Conservation (phyloP, 2,113 vertebrate genomes). For the Galemys pyrenaicus region DNA sequence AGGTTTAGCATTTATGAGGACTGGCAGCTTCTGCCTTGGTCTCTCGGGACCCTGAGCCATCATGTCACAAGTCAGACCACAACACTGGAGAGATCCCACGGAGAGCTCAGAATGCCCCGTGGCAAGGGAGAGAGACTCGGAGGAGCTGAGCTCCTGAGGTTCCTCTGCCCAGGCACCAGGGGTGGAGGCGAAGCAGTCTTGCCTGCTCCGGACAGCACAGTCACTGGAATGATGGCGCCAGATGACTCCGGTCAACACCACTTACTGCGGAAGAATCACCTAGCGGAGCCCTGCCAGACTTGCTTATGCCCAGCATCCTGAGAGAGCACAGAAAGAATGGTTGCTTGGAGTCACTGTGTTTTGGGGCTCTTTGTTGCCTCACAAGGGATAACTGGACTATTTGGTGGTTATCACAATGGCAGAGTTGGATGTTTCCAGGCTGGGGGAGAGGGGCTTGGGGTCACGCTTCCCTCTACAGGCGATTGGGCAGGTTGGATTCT, state of each 20-base stretch:
- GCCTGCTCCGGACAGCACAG: neutral
- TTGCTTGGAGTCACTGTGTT: neutral
- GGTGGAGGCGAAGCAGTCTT: neutral
- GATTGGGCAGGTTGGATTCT: neutral
- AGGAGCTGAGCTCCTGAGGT: neutral
- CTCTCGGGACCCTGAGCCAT: neutral
- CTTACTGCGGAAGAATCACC: neutral
- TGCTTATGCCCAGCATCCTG: neutral
- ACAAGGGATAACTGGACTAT: neutral
- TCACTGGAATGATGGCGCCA: neutral
- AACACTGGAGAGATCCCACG: neutral
- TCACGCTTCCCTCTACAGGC: neutral
- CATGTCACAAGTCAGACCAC: neutral
- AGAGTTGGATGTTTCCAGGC: neutral
- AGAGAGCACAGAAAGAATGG: neutral
- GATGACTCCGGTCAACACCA: neutral
- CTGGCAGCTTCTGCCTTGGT: neutral
- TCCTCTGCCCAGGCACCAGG: neutral
- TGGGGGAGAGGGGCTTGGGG: neutral
- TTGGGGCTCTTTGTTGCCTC: neutral
- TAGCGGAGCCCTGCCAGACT: neutral
- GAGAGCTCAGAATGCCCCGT: neutral
- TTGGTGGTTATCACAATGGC: neutral
- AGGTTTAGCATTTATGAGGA: neutral
- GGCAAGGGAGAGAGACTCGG: neutral